A percentile compares a stretch with the other conserved stretches of the same genome.
Conservation (phyloP, 2,888 invertebrate genomes). For the Mythimna pallens region DNA sequence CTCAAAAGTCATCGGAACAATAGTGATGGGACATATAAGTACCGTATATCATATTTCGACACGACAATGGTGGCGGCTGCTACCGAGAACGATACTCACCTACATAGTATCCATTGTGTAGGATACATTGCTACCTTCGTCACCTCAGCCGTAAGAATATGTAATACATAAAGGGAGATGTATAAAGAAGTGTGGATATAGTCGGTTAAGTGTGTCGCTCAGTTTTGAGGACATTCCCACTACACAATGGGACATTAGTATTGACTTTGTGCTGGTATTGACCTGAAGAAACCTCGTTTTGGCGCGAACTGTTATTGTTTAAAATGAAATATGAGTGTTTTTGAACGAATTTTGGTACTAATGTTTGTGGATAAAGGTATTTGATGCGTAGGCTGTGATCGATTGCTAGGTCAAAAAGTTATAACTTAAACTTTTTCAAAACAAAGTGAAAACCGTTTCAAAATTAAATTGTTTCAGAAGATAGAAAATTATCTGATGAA, state of each 20-base stretch:
- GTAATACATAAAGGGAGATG: slow-evolving; percentile 41
- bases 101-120: slow-evolving; percentile 14
- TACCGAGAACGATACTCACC: slow-evolving; percentile 33
- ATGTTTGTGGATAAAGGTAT: not conserved
- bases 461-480: too few species aligned
- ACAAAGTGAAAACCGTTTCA: too few species aligned
- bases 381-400: not conserved
- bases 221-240: slow-evolving; percentile 54
- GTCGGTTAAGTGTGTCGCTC: slow-evolving; percentile 27
- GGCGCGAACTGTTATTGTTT: slow-evolving; percentile 41
- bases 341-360: not conserved
- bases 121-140: slow-evolving; percentile 45
- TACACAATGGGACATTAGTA: slow-evolving; percentile 62
- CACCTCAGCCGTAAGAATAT: not conserved
- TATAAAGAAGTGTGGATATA: slow-evolving; percentile 15
- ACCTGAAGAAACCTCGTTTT: slow-evolving; percentile 57
- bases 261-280: slow-evolving; percentile 62
- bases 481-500: too few species aligned
- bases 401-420: too few species aligned
- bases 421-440: too few species aligned
- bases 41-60: slow-evolving; percentile 67
- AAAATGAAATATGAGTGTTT: slow-evolving; percentile 37
- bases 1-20: slow-evolving; percentile 63
- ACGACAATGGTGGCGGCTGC: slow-evolving; percentile 55
- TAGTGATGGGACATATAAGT: slow-evolving; percentile 64